Base-by-base conservation (phyloP, 2,888 invertebrate species). In the Micropterix aruncella region DNA sequence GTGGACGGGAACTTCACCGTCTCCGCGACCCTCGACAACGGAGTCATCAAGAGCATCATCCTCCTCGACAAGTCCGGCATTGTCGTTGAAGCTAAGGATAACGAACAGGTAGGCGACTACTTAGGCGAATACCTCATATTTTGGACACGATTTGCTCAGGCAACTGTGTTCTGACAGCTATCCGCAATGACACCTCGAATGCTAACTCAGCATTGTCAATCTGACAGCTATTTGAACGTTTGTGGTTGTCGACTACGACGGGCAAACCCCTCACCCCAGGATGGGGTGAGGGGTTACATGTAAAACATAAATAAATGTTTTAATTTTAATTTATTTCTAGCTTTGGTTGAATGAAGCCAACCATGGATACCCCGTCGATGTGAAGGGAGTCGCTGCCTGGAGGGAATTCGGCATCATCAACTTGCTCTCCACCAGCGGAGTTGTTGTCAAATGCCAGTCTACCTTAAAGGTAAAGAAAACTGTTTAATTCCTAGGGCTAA, bases 1-100 rank as follows among this genome's bases (percentile, higher is more conserved):
- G 75, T 81, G 14, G 83, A 92, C 60, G 80, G 87, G 48, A 89
- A 91, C 71, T 94, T 95, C 72, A 82, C 86, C 1, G 71, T 93
- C 4, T 69, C 82, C 43, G 76, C 81, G 9, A 83, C 83, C 54
- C 75, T 86, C 44, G 70, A 74, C 37, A 77, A 79, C 50, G 83
- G 83, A n/a, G 70, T 71, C 41, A 67, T 87, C 16, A 75, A 78
- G 52, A 72, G 80, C 1, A 62, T 91, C 19, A 74, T 78, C 3
- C 56, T 89, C n/a, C 73, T 79, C 12, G 84, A 87, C 57, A 77
- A 79, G 52, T 70, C 73, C 36, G 80, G 81, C 40, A 65, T 69
- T 43, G 68, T 80, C 37, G 62, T 80, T 38, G 80, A 82, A 54
- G 60, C 85, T 1, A 73, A 73, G 54, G 70, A 77, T 2, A 80